phyloP scores from a whole-genome alignment of 2,113 vertebrate genomes.

The Himantopus leucocephalus region DNA sequence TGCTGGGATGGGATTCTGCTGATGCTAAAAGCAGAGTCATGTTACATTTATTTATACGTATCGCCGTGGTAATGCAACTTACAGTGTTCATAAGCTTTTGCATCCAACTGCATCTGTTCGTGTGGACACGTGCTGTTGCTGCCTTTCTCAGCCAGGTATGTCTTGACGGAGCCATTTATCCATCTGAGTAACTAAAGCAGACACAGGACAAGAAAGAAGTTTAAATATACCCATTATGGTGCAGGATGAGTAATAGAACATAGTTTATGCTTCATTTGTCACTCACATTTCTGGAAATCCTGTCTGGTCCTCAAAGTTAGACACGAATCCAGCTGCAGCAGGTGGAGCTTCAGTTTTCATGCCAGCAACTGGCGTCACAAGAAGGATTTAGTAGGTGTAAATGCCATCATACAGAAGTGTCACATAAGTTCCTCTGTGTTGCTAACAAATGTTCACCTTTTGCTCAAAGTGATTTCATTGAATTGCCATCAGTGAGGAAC shows the following conservation, averaged over 20 bases:
- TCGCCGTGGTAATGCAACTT: background rate
- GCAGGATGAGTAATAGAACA: background rate
- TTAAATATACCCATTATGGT: background rate
- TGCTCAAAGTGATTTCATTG: background rate
- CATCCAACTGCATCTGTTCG: background rate
- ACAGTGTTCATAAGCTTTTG: background rate
- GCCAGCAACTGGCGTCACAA: background rate
- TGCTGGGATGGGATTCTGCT: background rate
- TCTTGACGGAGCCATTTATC: background rate
- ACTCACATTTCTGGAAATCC: slow-evolving; percentile 22
- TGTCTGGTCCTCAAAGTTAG: background rate
- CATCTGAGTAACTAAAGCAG: background rate
- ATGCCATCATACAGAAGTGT: background rate
- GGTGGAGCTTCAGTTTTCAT: background rate
- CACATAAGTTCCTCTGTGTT: background rate
- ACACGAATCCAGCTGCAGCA: slow-evolving; percentile 22
- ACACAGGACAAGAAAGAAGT: background rate
- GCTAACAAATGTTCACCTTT: slow-evolving; percentile 26
- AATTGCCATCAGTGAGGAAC: background rate
- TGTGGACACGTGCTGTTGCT: background rate
- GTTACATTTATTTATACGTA: background rate
- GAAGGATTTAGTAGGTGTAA: slow-evolving; percentile 5
- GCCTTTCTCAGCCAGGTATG: background rate
- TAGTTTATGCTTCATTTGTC: slow-evolving; percentile 3
- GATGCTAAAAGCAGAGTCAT: background rate